phyloP scores from a whole-genome alignment of 1,140 invertebrate genomes.

The Radopholus similis region DNA sequence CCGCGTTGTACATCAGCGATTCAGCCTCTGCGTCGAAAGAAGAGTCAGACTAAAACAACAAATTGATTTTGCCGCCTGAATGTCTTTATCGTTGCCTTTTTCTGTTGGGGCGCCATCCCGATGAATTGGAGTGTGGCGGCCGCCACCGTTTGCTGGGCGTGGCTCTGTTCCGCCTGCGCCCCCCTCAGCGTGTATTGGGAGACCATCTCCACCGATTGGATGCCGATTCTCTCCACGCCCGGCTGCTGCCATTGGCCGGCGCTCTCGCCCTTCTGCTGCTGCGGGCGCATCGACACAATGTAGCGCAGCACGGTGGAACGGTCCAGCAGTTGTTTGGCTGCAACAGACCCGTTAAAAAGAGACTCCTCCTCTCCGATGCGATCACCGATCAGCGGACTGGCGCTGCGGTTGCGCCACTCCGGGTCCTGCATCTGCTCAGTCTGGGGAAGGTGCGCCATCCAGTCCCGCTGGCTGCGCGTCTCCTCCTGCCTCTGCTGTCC shows the following conservation, averaged over 20 bases:
- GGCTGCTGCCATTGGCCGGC: too few species aligned
- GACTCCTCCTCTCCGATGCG: not conserved
- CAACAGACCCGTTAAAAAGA: not conserved
- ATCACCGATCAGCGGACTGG: not conserved
- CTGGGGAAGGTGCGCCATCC: too few species aligned
- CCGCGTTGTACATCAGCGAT: not conserved
- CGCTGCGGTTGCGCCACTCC: too few species aligned
- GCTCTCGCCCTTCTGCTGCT: too few species aligned
- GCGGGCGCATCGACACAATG: not conserved
- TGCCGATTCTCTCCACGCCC: too few species aligned
- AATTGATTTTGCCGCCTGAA: too few species aligned
- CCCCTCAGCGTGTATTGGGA: not conserved
- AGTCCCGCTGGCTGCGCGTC: not conserved
- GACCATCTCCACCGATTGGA: not conserved
- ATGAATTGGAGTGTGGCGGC: not conserved
- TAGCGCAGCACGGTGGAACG: not conserved
- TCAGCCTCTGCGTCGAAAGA: too few species aligned
- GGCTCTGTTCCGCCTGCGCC: slow-evolving; percentile 1
- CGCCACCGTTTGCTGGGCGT: not conserved
- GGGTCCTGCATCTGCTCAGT: not conserved
- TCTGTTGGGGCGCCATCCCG: not conserved
- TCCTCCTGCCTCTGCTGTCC: not conserved
- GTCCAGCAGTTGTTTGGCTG: not conserved
- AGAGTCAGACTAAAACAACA: too few species aligned
- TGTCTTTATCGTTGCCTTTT: not conserved